Conservation (phyloP, 2,888 invertebrate species). For the Acrobasis repandana region DNA sequence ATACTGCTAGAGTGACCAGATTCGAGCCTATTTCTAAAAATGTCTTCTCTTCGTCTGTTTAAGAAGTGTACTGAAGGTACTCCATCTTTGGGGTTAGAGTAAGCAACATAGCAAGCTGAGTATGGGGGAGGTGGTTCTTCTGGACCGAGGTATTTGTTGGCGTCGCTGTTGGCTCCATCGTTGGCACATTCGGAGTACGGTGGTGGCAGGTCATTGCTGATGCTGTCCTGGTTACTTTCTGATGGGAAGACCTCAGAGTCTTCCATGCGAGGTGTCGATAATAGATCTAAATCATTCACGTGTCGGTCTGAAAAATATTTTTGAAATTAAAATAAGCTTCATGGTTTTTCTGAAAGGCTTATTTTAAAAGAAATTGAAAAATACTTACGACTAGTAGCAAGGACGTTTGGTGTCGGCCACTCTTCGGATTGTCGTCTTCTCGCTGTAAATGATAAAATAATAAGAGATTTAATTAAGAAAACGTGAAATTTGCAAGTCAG, state of each 20-base stretch:
- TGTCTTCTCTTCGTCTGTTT: slow-evolving; percentile 33
- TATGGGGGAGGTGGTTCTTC: slow-evolving; percentile 70
- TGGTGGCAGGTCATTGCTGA: slow-evolving; percentile 52
- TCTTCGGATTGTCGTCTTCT: slow-evolving; percentile 47
- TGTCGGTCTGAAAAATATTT: slow-evolving; percentile 36
- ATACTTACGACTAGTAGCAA: slow-evolving; percentile 61
- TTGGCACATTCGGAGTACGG: slow-evolving; percentile 56
- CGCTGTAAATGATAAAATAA: slow-evolving; percentile 31
- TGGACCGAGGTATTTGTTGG: slow-evolving; percentile 21
- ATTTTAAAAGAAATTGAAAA: not conserved
- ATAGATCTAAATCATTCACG: slow-evolving; percentile 22
- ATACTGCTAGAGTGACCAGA: slow-evolving; percentile 22
- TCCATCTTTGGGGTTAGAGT: slow-evolving; percentile 47
- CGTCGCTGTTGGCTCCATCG: slow-evolving; percentile 21
- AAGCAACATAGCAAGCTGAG: slow-evolving; percentile 56
- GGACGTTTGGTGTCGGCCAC: slow-evolving; percentile 57
- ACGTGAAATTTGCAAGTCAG: too few relatives aligned
- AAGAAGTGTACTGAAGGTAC: slow-evolving; percentile 48
- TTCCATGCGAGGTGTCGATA: slow-evolving; percentile 26
- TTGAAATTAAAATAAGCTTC: not conserved
- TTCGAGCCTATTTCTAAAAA: slow-evolving; percentile 18
- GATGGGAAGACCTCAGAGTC: slow-evolving; percentile 34
- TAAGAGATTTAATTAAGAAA: slow-evolving; percentile 20
- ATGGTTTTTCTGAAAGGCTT: not conserved
- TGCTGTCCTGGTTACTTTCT: slow-evolving; percentile 27